Evolutionary conservation across 2,888 invertebrate species (phyloP).

Genomic region (Ornithoptera alexandrae): DNA sequence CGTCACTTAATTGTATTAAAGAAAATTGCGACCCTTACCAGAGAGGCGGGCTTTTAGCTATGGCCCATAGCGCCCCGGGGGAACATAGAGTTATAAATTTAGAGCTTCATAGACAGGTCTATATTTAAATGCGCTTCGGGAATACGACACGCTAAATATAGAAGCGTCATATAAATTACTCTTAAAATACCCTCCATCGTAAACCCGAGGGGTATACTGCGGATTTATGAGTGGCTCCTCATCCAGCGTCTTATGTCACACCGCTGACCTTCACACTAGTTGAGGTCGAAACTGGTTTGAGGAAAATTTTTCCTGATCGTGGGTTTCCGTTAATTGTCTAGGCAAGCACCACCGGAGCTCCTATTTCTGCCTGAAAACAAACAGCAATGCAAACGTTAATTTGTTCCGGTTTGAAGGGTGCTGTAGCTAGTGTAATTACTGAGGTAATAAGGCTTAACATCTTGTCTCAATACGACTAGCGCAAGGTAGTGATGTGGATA

Average conservation of each 20-base stretch:
- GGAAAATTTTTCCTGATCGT: neutral
- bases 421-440: no score
- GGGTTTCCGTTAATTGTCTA: no score
- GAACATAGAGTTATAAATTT: slow-evolving; percentile 7
- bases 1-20: no score
- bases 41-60: neutral
- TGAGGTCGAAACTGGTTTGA: slow-evolving; percentile 4
- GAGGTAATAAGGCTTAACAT: no score
- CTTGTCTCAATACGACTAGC: no score
- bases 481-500: no score
- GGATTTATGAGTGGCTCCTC: slow-evolving; percentile 7
- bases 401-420: no score
- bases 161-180: neutral
- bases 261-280: slow-evolving; percentile 13
- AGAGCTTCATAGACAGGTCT: neutral
- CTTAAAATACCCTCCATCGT: slow-evolving; percentile 14
- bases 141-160: neutral
- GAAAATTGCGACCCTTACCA: neutral
- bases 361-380: no score
- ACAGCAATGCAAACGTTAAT: no score
- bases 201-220: neutral
- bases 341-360: no score
- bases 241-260: slow-evolving; percentile 8
- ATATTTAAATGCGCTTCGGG: neutral
- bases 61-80: neutral